Percentiles rank a stretch among this genome's conserved stretches.
Conservation (phyloP, 2,888 invertebrate species). For the Epicampocera succincta region DNA sequence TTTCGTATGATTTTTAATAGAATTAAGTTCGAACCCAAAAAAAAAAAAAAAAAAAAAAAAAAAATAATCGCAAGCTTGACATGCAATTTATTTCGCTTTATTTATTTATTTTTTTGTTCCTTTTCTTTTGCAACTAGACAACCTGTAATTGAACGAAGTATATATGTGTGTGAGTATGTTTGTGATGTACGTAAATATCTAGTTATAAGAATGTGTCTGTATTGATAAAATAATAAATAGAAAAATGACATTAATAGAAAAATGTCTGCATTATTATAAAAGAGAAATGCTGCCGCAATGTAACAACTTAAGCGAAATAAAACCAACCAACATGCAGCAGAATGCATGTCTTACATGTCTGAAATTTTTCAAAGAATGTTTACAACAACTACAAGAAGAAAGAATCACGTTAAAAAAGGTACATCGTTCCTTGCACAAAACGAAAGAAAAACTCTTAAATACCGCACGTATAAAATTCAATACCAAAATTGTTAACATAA, state of each 20-base stretch:
- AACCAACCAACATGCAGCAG: conserved; percentile 38
- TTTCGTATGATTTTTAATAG: not conserved
- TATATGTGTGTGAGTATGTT: too few species aligned
- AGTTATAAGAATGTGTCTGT: not conserved
- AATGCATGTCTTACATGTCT: conserved; percentile 64
- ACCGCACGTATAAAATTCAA: conserved; percentile 59
- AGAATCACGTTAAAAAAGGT: conserved; percentile 24
- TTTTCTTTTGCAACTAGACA: conserved; percentile 48
- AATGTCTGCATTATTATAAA: conserved; percentile 40
- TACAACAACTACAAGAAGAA: not conserved
- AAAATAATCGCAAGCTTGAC: conserved; percentile 47
- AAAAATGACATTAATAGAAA: conserved; percentile 54
- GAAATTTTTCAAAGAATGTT: conserved; percentile 49
- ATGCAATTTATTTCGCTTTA: conserved; percentile 49
- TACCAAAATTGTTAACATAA: conserved; percentile 63
- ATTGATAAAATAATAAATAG: conserved; percentile 29
- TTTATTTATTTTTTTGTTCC: too few species aligned
- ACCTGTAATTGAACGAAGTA: conserved; percentile 35
- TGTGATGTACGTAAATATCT: not conserved
- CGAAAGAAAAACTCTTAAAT: conserved; percentile 40
- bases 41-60: conserved; percentile 32
- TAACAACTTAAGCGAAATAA: conserved; percentile 34
- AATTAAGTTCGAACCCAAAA: not conserved
- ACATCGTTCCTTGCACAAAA: conserved; percentile 27
- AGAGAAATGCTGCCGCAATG: conserved; percentile 35